A percentile compares a stretch with the other conserved stretches of the same genome.
Conservation (phyloP, 1,140 invertebrate species). For the Drosophila prosaltans region DNA sequence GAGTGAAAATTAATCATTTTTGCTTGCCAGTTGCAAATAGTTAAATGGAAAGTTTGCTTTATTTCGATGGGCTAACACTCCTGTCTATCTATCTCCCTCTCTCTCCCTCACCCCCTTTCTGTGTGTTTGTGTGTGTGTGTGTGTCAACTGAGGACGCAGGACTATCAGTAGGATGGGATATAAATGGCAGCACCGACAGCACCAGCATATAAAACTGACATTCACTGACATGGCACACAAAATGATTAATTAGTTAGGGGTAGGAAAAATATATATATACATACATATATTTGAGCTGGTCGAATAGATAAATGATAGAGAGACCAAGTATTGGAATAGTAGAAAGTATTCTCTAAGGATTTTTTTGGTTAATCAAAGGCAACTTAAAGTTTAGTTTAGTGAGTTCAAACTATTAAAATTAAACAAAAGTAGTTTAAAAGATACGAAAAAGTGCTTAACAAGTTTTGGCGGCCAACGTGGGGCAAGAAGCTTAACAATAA, state of each 20-base stretch:
- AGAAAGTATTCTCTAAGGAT: constrained; percentile 5
- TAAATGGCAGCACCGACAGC: constrained; percentile 76
- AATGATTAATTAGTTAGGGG: constrained; percentile 70
- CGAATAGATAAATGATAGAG: constrained; percentile 10
- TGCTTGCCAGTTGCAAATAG: constrained; percentile 55
- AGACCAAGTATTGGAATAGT: neutral
- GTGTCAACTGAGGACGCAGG: constrained; percentile 51
- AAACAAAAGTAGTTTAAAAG: too few relatives aligned
- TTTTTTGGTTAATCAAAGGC: constrained; percentile 1
- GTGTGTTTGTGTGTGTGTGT: constrained; percentile 10
- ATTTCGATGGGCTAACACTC: constrained; percentile 52
- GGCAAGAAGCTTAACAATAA: too few relatives aligned
- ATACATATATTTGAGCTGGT: neutral
- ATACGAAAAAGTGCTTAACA: too few relatives aligned
- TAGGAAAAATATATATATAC: constrained; percentile 10
- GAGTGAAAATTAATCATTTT: constrained; percentile 66
- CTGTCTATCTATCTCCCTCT: neutral
- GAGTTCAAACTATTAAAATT: neutral
- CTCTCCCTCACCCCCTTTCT: neutral
- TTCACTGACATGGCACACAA: constrained; percentile 59
- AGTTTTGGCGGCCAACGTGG: too few relatives aligned
- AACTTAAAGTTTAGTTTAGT: neutral
- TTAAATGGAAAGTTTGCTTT: constrained; percentile 71
- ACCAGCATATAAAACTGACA: constrained; percentile 81
- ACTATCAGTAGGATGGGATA: constrained; percentile 31